A percentile compares a stretch with the other conserved stretches of the same genome.
Conservation (phyloP, 2,797 vertebrate species). For the Glyptemys insculpta region DNA sequence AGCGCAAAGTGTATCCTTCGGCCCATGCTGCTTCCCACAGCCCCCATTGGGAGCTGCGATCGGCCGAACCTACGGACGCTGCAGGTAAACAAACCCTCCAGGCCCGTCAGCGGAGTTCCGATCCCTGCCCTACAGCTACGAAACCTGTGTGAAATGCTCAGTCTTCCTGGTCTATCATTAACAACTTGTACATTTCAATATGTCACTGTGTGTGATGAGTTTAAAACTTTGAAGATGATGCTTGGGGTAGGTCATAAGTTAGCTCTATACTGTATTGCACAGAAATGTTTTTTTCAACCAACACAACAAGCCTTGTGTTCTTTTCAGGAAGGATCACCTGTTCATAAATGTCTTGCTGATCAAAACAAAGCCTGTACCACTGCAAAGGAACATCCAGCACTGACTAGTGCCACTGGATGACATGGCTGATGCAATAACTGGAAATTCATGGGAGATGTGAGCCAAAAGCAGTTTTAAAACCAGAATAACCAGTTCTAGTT, state of each 20-base stretch:
- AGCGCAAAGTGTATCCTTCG: no score
- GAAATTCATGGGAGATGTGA: neutral
- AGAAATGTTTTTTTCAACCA: neutral
- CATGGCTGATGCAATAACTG: neutral
- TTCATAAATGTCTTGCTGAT: neutral
- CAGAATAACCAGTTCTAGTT: neutral
- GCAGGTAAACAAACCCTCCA: no score
- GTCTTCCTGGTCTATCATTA: neutral
- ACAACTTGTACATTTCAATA: neutral
- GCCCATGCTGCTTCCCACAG: no score
- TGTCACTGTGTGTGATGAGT: neutral
- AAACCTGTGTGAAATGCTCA: neutral
- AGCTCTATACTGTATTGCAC: neutral
- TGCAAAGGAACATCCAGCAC: neutral
- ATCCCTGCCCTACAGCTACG: neutral
- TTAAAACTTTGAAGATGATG: neutral
- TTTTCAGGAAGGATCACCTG: accelerated
- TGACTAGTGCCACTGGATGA: neutral
- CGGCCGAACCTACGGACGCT: no score
- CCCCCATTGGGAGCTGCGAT: no score
- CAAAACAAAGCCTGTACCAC: neutral
- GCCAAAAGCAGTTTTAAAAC: neutral
- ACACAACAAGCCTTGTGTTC: neutral
- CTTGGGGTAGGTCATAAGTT: neutral
- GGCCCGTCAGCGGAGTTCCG: no score